These are phyloP conservation scores for Myotis pilosus DNA, from an alignment of 2,797 vertebrate species.

Conservation along the genomic window DNA sequence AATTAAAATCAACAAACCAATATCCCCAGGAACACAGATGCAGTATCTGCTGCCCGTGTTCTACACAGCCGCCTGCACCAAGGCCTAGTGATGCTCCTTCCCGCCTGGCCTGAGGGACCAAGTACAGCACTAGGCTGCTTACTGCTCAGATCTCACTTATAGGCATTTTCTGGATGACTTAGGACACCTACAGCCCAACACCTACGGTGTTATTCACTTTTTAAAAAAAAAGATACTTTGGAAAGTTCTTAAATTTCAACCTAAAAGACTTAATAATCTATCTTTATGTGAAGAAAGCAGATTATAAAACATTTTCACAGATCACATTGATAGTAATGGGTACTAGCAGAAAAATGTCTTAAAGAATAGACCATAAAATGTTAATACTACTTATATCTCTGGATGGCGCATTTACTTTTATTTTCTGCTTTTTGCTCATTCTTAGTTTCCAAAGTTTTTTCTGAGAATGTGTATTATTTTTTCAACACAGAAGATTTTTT, in stretches of 20 bases:
- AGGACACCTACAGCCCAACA: background rate
- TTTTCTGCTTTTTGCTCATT: constrained; percentile 5
- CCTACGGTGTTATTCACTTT: background rate
- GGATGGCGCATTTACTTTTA: background rate
- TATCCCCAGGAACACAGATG: background rate
- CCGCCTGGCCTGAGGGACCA: background rate
- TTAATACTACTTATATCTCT: background rate
- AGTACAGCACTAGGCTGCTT: background rate
- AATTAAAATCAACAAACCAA: background rate
- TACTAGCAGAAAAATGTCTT: background rate
- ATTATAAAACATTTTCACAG: background rate
- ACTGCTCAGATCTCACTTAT: background rate
- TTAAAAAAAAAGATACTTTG: background rate
- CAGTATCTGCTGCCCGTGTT: background rate
- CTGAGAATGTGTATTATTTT: background rate
- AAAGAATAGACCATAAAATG: background rate
- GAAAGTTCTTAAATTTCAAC: background rate
- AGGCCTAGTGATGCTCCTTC: background rate
- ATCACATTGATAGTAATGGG: background rate
- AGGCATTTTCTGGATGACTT: background rate
- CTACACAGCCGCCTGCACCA: background rate
- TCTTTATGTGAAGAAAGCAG: background rate
- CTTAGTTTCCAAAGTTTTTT: background rate
- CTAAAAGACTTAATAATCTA: background rate
- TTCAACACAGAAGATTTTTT: background rate